Conservation (phyloP, 2,888 invertebrate genomes). For the Syritta pipiens region DNA sequence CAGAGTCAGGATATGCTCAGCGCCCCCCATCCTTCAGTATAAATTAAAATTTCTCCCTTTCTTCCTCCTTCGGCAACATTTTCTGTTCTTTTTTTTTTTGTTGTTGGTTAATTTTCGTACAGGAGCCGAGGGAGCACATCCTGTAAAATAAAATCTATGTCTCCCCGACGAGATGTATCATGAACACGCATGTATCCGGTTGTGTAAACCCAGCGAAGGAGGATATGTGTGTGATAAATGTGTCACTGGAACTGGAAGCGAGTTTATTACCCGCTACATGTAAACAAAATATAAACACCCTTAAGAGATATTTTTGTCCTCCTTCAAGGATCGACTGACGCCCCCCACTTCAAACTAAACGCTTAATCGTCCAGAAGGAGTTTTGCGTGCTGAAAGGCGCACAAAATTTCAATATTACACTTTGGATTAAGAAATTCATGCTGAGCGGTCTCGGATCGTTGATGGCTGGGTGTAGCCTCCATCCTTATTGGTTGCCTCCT, state of each 20-base stretch:
- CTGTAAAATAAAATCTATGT: background rate
- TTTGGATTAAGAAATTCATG: constrained; percentile 46
- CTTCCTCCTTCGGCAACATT: too few species aligned
- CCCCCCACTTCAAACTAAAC: constrained; percentile 14
- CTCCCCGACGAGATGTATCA: background rate
- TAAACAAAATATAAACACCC: background rate
- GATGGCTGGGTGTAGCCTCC: background rate
- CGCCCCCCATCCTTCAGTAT: constrained; percentile 23
- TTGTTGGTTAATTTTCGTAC: too few species aligned
- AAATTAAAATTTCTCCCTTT: constrained; percentile 44
- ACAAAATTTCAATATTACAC: constrained; percentile 48
- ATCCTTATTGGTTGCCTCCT: background rate
- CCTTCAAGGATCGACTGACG: background rate
- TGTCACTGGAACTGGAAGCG: constrained; percentile 41
- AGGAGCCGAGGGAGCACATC: background rate
- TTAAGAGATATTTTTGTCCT: background rate
- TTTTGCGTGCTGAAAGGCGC: constrained; percentile 36
- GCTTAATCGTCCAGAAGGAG: constrained; percentile 57
- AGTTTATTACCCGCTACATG: constrained; percentile 13
- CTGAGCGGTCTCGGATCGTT: background rate
- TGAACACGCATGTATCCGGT: background rate
- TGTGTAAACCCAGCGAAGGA: constrained; percentile 19
- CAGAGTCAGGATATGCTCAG: constrained; percentile 8
- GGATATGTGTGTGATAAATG: constrained; percentile 25
- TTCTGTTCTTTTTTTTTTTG: constrained; percentile 46